Evolutionary conservation across 1,140 invertebrate species (phyloP).

Genomic region (Alviniconcha marisindica): DNA sequence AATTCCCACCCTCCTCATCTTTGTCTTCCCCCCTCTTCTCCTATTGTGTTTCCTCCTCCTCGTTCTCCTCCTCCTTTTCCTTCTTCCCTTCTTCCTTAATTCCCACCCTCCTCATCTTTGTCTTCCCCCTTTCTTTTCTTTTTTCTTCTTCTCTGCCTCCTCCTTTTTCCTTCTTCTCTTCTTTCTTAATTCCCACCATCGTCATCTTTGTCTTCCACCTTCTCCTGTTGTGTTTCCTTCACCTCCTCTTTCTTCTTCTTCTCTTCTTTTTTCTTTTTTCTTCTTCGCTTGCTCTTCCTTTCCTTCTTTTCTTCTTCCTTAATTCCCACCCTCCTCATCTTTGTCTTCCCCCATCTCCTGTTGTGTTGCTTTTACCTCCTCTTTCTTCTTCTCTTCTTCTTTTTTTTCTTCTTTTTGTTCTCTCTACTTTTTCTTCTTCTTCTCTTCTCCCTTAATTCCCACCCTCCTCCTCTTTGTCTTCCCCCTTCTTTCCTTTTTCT

Average conservation of each 20-base stretch:
- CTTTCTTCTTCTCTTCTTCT: background rate
- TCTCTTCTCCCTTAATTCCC: background rate
- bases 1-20: background rate
- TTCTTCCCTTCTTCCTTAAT: no score
- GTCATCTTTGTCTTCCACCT: background rate
- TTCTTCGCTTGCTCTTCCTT: background rate
- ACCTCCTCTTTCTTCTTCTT: slow-evolving; percentile 25
- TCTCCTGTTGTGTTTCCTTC: no score
- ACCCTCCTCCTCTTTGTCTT: no score
- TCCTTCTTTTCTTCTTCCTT: background rate
- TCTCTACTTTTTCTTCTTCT: background rate
- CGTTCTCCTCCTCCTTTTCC: no score
- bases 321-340: background rate
- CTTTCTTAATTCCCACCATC: background rate
- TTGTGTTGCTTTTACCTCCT: background rate
- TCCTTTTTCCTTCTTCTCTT: background rate
- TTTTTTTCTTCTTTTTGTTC: background rate
- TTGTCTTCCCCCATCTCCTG: background rate
- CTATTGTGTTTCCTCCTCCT: background rate
- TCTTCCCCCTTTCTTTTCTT: background rate
- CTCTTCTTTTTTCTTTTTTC: background rate
- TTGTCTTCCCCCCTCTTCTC: background rate
- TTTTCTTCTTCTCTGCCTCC: background rate
- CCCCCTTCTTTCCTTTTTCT: no score
- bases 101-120: no score